phyloP scores from a whole-genome alignment of 2,113 vertebrate species.

The Erythrocercus mccallii region DNA sequence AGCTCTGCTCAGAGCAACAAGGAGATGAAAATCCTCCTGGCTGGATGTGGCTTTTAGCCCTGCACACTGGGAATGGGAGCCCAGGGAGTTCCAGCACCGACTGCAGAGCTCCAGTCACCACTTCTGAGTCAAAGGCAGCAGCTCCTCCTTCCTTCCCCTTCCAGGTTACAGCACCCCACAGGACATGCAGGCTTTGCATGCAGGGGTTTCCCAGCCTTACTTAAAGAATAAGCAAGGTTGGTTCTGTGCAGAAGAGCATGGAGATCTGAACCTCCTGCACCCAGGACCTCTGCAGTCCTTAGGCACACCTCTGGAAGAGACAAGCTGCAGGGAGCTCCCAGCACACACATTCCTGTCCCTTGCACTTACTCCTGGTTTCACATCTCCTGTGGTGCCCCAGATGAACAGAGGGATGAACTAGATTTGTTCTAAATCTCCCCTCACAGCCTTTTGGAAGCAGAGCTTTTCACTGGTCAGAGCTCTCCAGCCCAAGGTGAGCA shows the following conservation, averaged over 20 bases:
- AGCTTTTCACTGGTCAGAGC: background rate
- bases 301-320: background rate
- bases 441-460: background rate
- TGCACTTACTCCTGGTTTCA: background rate
- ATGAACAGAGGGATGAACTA: background rate
- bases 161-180: no score
- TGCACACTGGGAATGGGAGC: background rate
- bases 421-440: background rate
- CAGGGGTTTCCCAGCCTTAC: no score
- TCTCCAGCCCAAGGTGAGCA: background rate
- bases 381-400: background rate
- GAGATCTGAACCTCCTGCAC: background rate
- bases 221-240: background rate
- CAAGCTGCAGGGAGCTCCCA: fast-evolving
- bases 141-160: background rate
- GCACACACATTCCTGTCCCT: background rate
- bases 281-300: background rate
- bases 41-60: background rate
- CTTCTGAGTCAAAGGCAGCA: background rate
- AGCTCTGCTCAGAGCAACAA: background rate
- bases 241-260: background rate
- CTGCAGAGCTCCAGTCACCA: background rate
- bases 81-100: background rate
- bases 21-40: background rate
- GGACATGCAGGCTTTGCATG: background rate